Evolutionary conservation across 2,113 vertebrate species (phyloP), one percentile per base, ranked within the genome.

Genomic region (Felis chaus): DNA sequence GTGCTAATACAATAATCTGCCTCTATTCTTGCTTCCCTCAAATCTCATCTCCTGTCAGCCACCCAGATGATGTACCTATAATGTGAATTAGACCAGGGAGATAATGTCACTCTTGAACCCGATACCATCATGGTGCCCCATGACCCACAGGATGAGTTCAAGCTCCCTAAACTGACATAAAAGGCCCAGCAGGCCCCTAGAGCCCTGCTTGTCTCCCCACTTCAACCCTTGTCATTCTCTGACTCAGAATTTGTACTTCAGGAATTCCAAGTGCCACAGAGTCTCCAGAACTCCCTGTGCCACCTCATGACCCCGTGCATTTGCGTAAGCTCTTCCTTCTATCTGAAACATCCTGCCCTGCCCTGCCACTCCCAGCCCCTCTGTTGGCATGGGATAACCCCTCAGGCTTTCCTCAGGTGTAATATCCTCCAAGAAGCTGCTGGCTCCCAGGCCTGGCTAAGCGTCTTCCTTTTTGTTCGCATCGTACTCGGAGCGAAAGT

Each of bases 111-210:
- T 50, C 21, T 16, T 89, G n/a, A 65, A 16, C 55, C 63, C 55
- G 65, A 16, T 33, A 89, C 55, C 13, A 23, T 19, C 69, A 25
- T 18, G 29, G 39, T 63, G 55, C 69, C 55, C 39, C 27, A 23
- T 48, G 29, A 33, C 71, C 18, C 25, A 33, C 19, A 18, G 31
- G 29, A 27, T 29, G 29, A 92, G 69, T 41, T 31, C 48, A 3
- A 57, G 15, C 31, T 45, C 36, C 79, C 53, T 27, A 27, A n/a
- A 12, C 18, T 36, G 50, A 83, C 68, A 71, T 5, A 19, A 39
- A 6, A 12, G 63, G 19, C 41, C 9, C 31, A n/a, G 23, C 8
- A 0, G 27, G 74, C 48, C 39, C 9, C 0, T 4, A 4, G 7
- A 63, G 57, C 6, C 31, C n/a, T 65, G 73, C 39, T 57, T 19